phyloP scores from a whole-genome alignment of 2,888 invertebrate genomes.

The Balanococcus diminutus region DNA sequence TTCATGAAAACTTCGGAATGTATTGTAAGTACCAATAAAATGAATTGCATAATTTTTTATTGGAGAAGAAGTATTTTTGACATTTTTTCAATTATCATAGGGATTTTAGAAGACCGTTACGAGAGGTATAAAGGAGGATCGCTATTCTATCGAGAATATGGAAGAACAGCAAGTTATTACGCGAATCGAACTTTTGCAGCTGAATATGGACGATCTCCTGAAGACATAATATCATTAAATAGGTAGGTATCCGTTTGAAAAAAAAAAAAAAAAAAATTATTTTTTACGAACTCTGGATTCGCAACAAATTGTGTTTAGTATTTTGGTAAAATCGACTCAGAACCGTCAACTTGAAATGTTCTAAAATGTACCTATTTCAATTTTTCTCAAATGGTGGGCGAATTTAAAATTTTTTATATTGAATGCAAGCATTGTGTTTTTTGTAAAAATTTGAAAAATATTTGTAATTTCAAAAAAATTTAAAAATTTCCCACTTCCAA shows the following conservation, averaged over 20 bases:
- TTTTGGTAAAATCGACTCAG: no score
- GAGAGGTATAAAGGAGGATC: constrained; percentile 75
- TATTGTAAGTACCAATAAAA: constrained; percentile 66
- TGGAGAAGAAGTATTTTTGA: background rate
- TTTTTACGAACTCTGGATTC: no score
- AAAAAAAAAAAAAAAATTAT: no score
- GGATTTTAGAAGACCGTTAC: constrained; percentile 82
- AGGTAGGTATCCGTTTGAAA: constrained; percentile 65
- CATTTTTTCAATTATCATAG: constrained; percentile 61
- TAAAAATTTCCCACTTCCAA: no score
- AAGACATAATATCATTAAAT: constrained; percentile 75
- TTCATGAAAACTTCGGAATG: constrained; percentile 80
- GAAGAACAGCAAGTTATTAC: constrained; percentile 79
- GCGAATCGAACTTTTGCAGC: constrained; percentile 80
- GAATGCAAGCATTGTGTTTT: no score
- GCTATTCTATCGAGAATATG: constrained; percentile 79
- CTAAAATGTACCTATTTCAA: no score
- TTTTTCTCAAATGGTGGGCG: no score
- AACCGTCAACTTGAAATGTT: no score
- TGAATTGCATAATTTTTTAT: background rate
- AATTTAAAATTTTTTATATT: no score
- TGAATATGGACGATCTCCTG: constrained; percentile 73
- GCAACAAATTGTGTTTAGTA: no score
- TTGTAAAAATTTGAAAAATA: no score
- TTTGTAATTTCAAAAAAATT: no score